A percentile compares a stretch with the other conserved stretches of the same genome.
Conservation (phyloP, 2,888 invertebrate species). For the Drosophila kuntzei region DNA sequence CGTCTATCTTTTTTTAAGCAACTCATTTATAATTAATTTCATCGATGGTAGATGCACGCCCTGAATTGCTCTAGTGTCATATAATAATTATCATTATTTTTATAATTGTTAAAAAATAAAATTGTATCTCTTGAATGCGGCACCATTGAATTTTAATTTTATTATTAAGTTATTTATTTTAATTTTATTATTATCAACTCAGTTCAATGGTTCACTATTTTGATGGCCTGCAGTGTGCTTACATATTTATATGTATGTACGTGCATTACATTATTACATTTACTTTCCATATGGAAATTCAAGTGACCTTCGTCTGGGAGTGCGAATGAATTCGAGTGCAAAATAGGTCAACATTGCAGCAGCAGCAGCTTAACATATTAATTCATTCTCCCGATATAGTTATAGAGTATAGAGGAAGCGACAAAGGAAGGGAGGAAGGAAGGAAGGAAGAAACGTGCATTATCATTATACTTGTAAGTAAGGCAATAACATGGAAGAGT, state of each 20-base stretch:
- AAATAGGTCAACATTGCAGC: slow-evolving; percentile 24
- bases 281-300: slow-evolving; percentile 44
- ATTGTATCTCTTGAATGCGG: not conserved
- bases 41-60: not conserved
- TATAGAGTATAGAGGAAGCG: too few species aligned
- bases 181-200: too few species aligned
- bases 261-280: slow-evolving; percentile 30
- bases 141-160: not conserved
- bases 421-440: not conserved
- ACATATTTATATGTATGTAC: slow-evolving; percentile 5
- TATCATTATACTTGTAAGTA: slow-evolving; percentile 12
- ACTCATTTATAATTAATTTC: not conserved
- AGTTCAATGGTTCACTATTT: not conserved
- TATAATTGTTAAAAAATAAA: not conserved
- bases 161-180: too few species aligned
- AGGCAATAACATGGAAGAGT: not conserved
- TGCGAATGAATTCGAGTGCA: slow-evolving; percentile 10
- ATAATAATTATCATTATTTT: not conserved
- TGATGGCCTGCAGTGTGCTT: slow-evolving; percentile 12
- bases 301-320: slow-evolving; percentile 66
- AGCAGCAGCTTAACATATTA: slow-evolving; percentile 4
- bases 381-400: slow-evolving; percentile 17
- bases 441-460: not conserved
- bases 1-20: not conserved
- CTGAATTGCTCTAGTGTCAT: not conserved